Conservation (phyloP, 2,797 vertebrate genomes). For the Nothura maculosa region DNA sequence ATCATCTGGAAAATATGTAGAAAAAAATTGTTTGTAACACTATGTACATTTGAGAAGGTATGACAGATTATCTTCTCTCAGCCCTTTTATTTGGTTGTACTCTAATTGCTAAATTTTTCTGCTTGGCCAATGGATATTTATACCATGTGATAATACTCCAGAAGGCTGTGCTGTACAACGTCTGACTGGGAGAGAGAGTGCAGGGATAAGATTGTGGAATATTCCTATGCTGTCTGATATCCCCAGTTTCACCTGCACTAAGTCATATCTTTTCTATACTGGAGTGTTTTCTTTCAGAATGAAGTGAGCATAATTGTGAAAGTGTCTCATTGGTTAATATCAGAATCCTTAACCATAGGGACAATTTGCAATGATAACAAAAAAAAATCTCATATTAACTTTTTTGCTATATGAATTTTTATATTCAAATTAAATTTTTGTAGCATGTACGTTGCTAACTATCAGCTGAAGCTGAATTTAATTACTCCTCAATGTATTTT, state of each 20-base stretch:
- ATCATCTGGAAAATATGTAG: neutral
- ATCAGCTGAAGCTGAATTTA: conserved; percentile 26
- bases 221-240: neutral
- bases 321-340: neutral
- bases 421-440: conserved; percentile 19
- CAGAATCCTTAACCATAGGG: neutral
- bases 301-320: neutral
- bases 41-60: neutral
- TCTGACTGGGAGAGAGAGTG: neutral
- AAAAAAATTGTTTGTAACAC: neutral
- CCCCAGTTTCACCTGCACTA: neutral
- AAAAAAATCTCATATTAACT: neutral
- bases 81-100: neutral
- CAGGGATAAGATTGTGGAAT: neutral
- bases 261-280: neutral
- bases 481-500: conserved; percentile 27
- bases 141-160: neutral
- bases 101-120: neutral
- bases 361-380: neutral
- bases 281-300: neutral
- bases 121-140: rapidly evolving
- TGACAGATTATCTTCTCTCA: neutral
- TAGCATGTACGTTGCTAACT: neutral
- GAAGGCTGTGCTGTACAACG: neutral
- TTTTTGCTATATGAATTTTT: neutral